Base-by-base conservation (phyloP, 35 echinoderm and acorn worm species). In the Heliocidaris erythrogramma region DNA sequence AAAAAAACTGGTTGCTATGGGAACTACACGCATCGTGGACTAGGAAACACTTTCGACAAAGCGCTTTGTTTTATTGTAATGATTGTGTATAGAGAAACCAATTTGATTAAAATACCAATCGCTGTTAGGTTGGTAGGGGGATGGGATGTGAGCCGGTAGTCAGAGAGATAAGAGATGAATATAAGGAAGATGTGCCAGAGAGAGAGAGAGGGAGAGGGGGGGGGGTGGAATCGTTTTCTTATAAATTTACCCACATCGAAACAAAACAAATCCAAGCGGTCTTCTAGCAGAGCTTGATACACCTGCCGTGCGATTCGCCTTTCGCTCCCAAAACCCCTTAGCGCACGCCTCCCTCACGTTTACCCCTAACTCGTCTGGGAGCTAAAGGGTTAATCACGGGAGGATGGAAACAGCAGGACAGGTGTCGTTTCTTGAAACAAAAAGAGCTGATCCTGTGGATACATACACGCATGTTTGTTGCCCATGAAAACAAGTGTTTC, bases 401-500 rank as follows among this genome's bases (percentile, higher is more conserved):
- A 86, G 21, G 31, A n/a, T 30, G 65, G 65, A 78, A 89, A 89
- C 47, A 8, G 9, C 31, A 31, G 87, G 87, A 89, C 87, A 89
- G 87, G 87, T 89, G 87, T 18, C 10, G 30, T 30, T n/a, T 9
- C 87, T 47, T 42, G 87, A 89, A 89, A 89, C 47, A 32, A 89
- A 89, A 89, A 31, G 24, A 89, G 30, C 3, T 21, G 27, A 4
- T 78, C 65, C 87, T n/a, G 31, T 14, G 14, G 47, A 48, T 30
- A 30, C 11, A 92, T 92, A 56, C 91, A 48, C 49, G 91, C 10
- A 92, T 92, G 91, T 92, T 92, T 92, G 29, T 59, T 30, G 91
- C 48, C 13, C 91, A 92, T 92, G 31, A 92, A 59, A 92, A 59
- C 48, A 92, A 92, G 91, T 92, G 91, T 92, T 92, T 92, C 18